Conservation (phyloP, 1,140 invertebrate species). For the Riptortus pedestris region DNA sequence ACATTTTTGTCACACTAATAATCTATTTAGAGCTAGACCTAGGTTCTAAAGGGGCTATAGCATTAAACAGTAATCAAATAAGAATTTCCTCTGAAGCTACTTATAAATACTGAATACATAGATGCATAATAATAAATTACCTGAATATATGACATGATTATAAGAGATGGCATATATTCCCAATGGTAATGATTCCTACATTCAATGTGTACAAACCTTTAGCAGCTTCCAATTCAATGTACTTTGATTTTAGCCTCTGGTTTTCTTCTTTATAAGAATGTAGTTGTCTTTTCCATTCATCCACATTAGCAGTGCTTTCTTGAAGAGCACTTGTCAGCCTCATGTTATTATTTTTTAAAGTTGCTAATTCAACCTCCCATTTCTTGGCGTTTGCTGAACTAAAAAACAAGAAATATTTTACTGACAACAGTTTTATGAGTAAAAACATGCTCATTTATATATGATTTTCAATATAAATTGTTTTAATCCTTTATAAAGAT, state of each 20-base stretch:
- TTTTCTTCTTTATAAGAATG: slow-evolving; percentile 95
- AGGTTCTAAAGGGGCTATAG: too few species aligned
- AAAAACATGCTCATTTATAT: neutral
- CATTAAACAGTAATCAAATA: too few species aligned
- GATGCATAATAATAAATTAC: too few species aligned
- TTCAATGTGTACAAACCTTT: slow-evolving; percentile 45
- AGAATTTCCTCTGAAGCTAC: too few species aligned
- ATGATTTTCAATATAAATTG: slow-evolving; percentile 1
- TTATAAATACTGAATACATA: too few species aligned
- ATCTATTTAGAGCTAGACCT: neutral
- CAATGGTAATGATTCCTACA: too few species aligned
- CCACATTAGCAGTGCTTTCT: slow-evolving; percentile 94
- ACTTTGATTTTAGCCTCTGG: slow-evolving; percentile 69
- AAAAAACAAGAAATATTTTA: slow-evolving; percentile 19
- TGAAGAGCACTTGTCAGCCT: slow-evolving; percentile 88
- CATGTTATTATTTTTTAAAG: slow-evolving; percentile 91
- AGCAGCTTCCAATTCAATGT: slow-evolving; percentile 59
- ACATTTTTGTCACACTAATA: neutral
- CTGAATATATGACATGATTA: too few species aligned
- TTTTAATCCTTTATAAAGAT: neutral
- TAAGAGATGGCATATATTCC: too few species aligned
- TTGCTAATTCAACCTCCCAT: slow-evolving; percentile 94
- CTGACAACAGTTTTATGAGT: neutral
- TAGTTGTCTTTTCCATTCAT: slow-evolving; percentile 95
- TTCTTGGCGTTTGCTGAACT: slow-evolving; percentile 96